These are phyloP conservation scores for Falco punctatus DNA, from an alignment of 2,113 vertebrate genomes.

Conservation along the genomic window DNA sequence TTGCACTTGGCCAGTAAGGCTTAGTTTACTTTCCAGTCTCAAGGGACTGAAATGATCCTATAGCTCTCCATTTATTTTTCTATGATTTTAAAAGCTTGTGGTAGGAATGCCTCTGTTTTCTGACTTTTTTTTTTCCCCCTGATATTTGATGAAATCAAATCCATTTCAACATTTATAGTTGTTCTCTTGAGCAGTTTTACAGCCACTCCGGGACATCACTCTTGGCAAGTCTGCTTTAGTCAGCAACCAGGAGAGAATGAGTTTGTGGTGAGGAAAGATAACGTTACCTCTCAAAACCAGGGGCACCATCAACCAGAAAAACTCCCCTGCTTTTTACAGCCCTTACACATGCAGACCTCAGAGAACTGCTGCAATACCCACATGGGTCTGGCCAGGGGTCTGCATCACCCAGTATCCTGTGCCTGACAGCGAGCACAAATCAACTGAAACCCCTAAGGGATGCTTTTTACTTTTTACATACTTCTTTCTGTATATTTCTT, in stretches of 20 bases:
- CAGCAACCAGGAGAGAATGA: background rate
- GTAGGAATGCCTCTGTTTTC: background rate
- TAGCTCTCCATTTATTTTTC: background rate
- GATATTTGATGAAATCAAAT: background rate
- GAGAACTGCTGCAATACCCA: background rate
- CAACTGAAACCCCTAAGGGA: accelerated
- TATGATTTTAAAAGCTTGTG: background rate
- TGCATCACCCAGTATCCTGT: background rate
- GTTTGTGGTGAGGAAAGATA: background rate
- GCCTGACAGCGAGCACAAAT: background rate
- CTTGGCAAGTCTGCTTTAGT: background rate
- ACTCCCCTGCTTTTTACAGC: background rate
- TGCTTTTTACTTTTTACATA: background rate
- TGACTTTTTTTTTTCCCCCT: accelerated
- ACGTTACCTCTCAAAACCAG: background rate
- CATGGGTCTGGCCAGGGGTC: accelerated
- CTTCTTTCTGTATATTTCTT: background rate
- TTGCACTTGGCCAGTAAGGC: background rate
- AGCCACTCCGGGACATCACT: background rate
- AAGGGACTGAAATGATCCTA: background rate
- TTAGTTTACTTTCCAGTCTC: background rate
- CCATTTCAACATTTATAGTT: background rate
- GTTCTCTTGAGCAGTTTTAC: background rate
- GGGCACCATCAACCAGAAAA: background rate
- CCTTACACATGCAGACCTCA: background rate